Base-by-base conservation (phyloP, 2,113 vertebrate species). In the Ginglymostoma cirratum region DNA sequence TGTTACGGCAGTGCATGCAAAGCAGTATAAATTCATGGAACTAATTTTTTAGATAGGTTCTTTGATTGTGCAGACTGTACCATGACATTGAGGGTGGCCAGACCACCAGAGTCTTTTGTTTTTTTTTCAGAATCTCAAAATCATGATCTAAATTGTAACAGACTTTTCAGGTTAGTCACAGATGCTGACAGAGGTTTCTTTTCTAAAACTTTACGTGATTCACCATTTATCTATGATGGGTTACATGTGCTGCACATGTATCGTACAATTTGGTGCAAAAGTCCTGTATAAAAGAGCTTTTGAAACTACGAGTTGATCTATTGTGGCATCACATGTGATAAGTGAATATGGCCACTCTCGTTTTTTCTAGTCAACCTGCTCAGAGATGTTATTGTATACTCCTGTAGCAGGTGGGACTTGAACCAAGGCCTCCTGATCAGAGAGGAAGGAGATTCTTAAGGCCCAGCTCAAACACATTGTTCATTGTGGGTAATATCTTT, bases 51-150 rank as follows among this genome's bases (percentile, higher is more conserved):
- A 27, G 89, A 66, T 93, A 93, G 89, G 19, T n/a, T 38, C 34
- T 93, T 93, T 93, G 89, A 93, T 93, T 65, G 34, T 93, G 61
- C 61, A 66, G 61, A 6, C 15, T 66, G n/a, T 93, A 38, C 61
- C 65, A 93, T 93, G n/a, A 67, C 89, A 93, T 93, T 93, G 89
- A 93, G 89, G 89, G 89, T 93, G 89, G 89, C 34, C 89, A 66
- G 89, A 93, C 61, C 89, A 93, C 89, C 89, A 93, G n/a, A 38
- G 89, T 65, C 0, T 93, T 66, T 92, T 93, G 61, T 67, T 93
- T 66, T 92, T 93, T 38, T 92, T 92, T 38, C 38, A 66, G 30
- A n/a, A 17, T 93, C 17, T 66, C n/a, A 8, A 83, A 93, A 93
- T 24, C 45, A 72, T 52, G 94, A 95, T 95, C 69, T 95, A 95